Conservation (phyloP, 2,888 invertebrate genomes). For the Melipona beecheii region DNA sequence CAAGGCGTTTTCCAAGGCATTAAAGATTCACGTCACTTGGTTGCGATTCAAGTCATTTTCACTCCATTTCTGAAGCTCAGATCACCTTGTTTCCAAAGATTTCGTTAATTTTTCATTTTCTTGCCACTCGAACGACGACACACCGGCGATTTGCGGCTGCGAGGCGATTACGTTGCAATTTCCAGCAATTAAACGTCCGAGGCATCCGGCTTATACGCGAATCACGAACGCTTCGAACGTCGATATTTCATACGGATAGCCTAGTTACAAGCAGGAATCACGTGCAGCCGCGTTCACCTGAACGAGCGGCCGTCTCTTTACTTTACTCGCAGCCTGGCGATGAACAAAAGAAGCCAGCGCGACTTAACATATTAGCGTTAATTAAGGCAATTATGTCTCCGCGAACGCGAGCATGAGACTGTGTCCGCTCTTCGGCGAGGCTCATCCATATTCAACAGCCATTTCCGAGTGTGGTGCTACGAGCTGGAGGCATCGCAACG, state of each 20-base stretch:
- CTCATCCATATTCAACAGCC: slow-evolving; percentile 83
- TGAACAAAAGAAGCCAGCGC: slow-evolving; percentile 82
- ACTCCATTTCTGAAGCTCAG: background rate
- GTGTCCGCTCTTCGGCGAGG: slow-evolving; percentile 79
- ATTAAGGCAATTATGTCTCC: slow-evolving; percentile 84
- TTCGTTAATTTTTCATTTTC: slow-evolving; percentile 5
- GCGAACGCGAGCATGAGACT: slow-evolving; percentile 82
- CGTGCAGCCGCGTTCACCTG: slow-evolving; percentile 41
- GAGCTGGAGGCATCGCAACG: slow-evolving; percentile 25
- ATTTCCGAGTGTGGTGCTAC: slow-evolving; percentile 75
- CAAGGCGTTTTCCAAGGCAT: background rate
- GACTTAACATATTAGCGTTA: slow-evolving; percentile 84
- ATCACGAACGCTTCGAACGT: slow-evolving; percentile 35
- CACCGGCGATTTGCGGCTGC: slow-evolving; percentile 15
- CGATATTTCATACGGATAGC: slow-evolving; percentile 51
- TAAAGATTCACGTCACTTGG: background rate
- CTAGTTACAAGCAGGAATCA: slow-evolving; percentile 52
- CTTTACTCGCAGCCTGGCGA: slow-evolving; percentile 57
- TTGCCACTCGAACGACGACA: slow-evolving; percentile 13
- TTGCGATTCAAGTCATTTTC: background rate
- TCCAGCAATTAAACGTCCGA: slow-evolving; percentile 35
- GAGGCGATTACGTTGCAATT: slow-evolving; percentile 18
- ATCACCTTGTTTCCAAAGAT: background rate
- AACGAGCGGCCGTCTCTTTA: slow-evolving; percentile 23
- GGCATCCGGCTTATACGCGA: slow-evolving; percentile 14